Conservation (phyloP, 2,797 vertebrate species). For the Glossophaga mutica region DNA sequence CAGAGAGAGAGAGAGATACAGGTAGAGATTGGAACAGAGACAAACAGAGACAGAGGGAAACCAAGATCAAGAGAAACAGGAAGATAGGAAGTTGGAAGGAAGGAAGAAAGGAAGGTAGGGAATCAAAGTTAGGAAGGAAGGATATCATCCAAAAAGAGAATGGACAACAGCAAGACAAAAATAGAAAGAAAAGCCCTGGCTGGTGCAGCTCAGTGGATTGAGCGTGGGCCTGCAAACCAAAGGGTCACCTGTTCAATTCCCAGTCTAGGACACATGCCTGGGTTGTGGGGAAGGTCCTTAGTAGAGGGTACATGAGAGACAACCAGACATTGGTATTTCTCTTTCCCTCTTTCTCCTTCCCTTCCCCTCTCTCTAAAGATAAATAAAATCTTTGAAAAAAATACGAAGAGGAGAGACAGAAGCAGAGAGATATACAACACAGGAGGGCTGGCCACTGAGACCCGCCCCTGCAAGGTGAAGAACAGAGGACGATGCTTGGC, state of each 20-base stretch:
- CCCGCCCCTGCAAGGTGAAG: rapidly evolving
- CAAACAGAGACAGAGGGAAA: not conserved
- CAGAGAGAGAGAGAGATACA: not conserved
- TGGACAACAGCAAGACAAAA: not conserved
- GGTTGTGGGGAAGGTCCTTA: no score
- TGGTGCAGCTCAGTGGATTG: no score
- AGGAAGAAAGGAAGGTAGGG: not conserved
- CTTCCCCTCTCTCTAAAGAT: no score
- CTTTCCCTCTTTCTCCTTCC: no score
- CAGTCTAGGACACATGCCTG: no score
- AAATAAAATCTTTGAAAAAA: no score
- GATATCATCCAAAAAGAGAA: not conserved
- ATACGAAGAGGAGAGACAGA: not conserved
- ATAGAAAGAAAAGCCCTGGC: not conserved
- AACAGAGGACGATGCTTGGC: not conserved
- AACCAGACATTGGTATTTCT: no score
- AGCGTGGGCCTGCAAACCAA: no score
- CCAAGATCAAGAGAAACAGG: not conserved
- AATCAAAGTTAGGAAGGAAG: not conserved
- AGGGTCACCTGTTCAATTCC: no score
- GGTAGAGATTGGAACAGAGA: not conserved
- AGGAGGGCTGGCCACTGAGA: not conserved
- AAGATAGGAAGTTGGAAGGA: not conserved
- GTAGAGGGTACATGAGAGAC: no score
- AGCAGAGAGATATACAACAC: rapidly evolving